These are phyloP conservation scores for Notamacropus eugenii DNA, from an alignment of 2,797 vertebrate species.

Conservation along the genomic window DNA sequence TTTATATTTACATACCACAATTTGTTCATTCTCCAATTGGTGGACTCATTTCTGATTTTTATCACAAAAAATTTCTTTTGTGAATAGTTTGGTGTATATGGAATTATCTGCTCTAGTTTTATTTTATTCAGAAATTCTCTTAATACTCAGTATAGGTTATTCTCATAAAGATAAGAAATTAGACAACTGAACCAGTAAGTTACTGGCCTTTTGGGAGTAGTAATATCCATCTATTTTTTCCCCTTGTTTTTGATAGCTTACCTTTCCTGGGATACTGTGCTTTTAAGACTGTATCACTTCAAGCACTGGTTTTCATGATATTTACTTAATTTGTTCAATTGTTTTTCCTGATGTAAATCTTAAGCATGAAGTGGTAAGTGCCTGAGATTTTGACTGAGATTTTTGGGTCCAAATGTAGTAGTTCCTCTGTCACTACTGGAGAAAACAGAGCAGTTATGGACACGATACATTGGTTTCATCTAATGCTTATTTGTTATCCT, in stretches of 20 bases:
- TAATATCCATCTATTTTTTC: background rate
- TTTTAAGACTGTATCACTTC: background rate
- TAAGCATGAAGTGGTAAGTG: background rate
- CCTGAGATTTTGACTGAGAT: background rate
- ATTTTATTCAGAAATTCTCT: background rate
- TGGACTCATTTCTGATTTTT: background rate
- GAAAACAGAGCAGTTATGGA: background rate
- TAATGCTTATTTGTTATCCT: background rate
- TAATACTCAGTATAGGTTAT: background rate
- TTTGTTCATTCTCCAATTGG: background rate
- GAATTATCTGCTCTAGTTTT: background rate
- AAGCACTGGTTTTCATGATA: background rate
- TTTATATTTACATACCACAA: background rate
- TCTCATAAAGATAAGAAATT: background rate
- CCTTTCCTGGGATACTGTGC: background rate
- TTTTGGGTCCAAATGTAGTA: background rate
- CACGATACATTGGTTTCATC: background rate
- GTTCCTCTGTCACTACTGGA: background rate
- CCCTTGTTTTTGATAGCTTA: too few relatives aligned
- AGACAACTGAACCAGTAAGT: background rate
- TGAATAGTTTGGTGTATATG: background rate
- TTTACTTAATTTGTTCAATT: background rate
- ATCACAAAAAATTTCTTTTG: background rate
- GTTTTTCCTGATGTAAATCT: background rate
- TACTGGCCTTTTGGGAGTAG: background rate